Percentiles rank a stretch among this genome's conserved stretches.
These are phyloP conservation scores for Sepioteuthis lessoniana DNA, from an alignment of 2,888 invertebrate species.

Conservation along the genomic window DNA sequence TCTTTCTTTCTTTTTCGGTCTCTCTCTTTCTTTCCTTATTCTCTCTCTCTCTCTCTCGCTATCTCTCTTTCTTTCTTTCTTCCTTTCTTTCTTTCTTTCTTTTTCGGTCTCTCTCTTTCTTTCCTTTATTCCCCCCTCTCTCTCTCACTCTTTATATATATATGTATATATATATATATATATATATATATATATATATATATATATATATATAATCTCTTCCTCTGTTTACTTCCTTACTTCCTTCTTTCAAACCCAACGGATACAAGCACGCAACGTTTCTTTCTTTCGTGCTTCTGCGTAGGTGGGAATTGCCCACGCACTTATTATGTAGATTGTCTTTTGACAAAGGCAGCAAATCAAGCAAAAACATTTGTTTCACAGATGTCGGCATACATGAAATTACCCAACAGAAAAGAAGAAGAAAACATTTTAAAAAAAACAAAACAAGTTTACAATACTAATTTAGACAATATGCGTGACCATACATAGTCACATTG, in stretches of 20 bases:
- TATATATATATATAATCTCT: too few relatives aligned
- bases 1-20: too few relatives aligned
- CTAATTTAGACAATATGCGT: neutral
- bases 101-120: too few relatives aligned
- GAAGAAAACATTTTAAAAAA: neutral
- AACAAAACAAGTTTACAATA: neutral
- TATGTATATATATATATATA: too few relatives aligned
- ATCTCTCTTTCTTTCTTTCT: too few relatives aligned
- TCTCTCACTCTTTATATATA: too few relatives aligned
- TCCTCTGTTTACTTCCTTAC: too few relatives aligned
- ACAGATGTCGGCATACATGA: neutral
- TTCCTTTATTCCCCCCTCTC: too few relatives aligned
- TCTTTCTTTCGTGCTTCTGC: neutral
- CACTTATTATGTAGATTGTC: neutral
- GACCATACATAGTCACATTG: neutral
- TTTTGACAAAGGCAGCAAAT: neutral
- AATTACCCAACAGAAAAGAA: neutral
- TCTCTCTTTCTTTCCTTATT: too few relatives aligned
- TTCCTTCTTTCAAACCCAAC: neutral
- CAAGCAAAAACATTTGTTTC: neutral
- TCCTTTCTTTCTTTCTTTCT: too few relatives aligned
- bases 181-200: too few relatives aligned
- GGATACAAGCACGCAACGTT: neutral
- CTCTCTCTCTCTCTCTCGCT: too few relatives aligned
- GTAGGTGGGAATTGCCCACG: neutral